phyloP scores from a whole-genome alignment of 2,888 invertebrate species.

The Oxyteleia sp. region DNA sequence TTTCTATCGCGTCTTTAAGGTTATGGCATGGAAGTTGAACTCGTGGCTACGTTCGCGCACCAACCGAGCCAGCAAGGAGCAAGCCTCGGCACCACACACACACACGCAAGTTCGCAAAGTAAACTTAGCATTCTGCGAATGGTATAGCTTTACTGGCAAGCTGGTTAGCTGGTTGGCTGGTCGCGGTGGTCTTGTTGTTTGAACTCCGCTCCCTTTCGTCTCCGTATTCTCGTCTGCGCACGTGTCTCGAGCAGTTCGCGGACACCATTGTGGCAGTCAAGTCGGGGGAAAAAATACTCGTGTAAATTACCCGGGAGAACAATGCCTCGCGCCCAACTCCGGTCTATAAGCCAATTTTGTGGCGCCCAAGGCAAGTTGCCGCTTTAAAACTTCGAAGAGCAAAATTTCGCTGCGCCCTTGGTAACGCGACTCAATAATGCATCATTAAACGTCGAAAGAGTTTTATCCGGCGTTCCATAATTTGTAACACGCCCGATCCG shows the following conservation, averaged over 20 bases:
- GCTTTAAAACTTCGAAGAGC: constrained; percentile 75
- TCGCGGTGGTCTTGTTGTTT: constrained; percentile 83
- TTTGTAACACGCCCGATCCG: constrained; percentile 9
- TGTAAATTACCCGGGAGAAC: constrained; percentile 81
- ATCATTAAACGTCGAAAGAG: constrained; percentile 18
- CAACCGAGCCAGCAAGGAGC: constrained; percentile 49
- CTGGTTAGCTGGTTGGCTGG: constrained; percentile 75
- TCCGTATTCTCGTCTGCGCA: constrained; percentile 55
- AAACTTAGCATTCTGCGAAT: constrained; percentile 81
- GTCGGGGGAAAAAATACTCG: constrained; percentile 75
- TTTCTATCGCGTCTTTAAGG: constrained; percentile 18
- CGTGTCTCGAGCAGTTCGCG: constrained; percentile 67
- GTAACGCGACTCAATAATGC: constrained; percentile 1
- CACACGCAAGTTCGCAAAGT: constrained; percentile 82
- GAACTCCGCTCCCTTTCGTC: constrained; percentile 76
- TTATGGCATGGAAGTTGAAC: constrained; percentile 24
- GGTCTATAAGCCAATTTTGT: constrained; percentile 56
- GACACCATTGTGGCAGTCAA: constrained; percentile 75
- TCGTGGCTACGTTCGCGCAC: constrained; percentile 48
- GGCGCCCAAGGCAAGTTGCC: constrained; percentile 65
- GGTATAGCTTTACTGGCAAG: constrained; percentile 77
- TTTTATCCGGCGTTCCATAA: constrained; percentile 3
- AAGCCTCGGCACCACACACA: no score
- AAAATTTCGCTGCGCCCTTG: constrained; percentile 68
- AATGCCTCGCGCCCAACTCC: constrained; percentile 73